phyloP scores from a whole-genome alignment of 2,888 invertebrate genomes.

The Caprella mutica region DNA sequence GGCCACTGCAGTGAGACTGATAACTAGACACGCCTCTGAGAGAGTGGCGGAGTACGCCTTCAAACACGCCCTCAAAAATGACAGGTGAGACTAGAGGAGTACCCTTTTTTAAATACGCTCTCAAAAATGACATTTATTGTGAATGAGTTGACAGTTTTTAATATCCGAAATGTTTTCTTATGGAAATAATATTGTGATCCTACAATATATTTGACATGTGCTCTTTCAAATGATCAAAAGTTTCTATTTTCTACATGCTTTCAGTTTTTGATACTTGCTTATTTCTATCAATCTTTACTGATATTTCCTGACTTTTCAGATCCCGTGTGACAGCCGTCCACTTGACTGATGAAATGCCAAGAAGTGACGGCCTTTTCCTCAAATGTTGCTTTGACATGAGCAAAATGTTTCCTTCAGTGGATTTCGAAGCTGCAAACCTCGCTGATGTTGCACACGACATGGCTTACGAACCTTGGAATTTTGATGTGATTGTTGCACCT shows the following conservation, averaged over 20 bases:
- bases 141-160: neutral
- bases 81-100: no score
- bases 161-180: neutral
- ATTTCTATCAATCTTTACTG: no score
- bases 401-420: no score
- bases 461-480: slow-evolving; percentile 83
- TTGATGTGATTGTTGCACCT: slow-evolving; percentile 98
- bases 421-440: no score
- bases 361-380: slow-evolving; percentile 98
- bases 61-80: slow-evolving; percentile 83
- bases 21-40: slow-evolving; percentile 91
- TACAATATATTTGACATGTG: neutral
- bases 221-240: neutral
- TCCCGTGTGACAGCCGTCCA: slow-evolving; percentile 95
- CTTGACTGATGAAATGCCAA: slow-evolving; percentile 99
- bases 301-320: no score
- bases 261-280: no score
- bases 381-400: no score
- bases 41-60: slow-evolving; percentile 97
- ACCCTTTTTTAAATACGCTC: no score
- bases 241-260: no score
- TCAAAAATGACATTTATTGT: neutral
- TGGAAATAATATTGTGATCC: neutral
- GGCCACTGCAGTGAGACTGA: slow-evolving; percentile 97
- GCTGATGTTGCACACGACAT: no score